Conservation (phyloP, 1,140 invertebrate species). For the Homalodisca vitripennis region DNA sequence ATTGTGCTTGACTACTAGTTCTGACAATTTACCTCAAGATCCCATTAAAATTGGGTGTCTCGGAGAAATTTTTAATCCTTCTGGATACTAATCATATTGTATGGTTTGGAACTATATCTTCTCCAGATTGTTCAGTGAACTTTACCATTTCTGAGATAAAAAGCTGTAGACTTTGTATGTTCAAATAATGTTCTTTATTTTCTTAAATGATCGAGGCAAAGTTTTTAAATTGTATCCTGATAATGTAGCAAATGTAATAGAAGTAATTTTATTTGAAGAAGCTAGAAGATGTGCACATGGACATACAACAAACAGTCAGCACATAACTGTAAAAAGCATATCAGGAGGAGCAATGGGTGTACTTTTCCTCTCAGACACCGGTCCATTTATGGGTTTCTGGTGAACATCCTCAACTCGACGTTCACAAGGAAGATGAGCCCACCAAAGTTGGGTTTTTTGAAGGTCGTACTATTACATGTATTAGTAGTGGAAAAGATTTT, state of each 20-base stretch:
- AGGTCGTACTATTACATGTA: conserved; percentile 60
- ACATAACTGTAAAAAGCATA: conserved; percentile 57
- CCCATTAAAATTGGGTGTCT: conserved; percentile 5
- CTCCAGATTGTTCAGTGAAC: background rate
- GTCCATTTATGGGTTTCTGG: conserved; percentile 74
- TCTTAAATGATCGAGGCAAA: conserved; percentile 58
- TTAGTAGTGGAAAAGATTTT: conserved; percentile 62
- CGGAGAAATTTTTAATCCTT: background rate
- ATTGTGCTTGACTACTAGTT: background rate
- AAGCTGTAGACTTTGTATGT: conserved; percentile 60
- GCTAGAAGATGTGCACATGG: conserved; percentile 62
- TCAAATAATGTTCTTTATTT: conserved; percentile 59
- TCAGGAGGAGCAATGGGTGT: conserved; percentile 47
- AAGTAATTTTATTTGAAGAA: conserved; percentile 63
- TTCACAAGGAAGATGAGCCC: conserved; percentile 58
- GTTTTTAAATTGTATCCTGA: conserved; percentile 57
- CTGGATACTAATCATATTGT: background rate
- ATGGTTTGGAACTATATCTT: conserved; percentile 13
- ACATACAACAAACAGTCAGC: conserved; percentile 58
- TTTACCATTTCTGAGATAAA: conserved; percentile 39
- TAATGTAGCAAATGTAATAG: conserved; percentile 55
- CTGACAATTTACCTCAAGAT: background rate
- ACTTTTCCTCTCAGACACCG: conserved; percentile 64
- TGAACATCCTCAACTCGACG: conserved; percentile 65
- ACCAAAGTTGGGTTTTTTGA: conserved; percentile 67